These are phyloP conservation scores for Brachyhypopomus occidentalis DNA, from an alignment of 2,113 vertebrate species.

Conservation along the genomic window DNA sequence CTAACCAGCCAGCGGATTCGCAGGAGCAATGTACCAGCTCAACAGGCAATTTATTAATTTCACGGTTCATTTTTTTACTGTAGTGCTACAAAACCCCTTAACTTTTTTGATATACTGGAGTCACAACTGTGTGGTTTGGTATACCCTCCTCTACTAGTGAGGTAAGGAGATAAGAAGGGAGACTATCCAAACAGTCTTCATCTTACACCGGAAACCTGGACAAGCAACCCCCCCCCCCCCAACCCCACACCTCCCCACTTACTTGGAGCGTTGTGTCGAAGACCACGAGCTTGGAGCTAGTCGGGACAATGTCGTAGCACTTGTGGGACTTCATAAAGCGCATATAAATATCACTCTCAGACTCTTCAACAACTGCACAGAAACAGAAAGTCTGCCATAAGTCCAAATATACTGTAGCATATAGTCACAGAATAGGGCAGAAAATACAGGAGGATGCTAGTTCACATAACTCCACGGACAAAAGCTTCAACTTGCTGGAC, in stretches of 20 bases:
- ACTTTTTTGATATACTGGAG: too few species aligned
- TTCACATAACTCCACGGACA: neutral
- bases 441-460: constrained; percentile 7
- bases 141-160: too few species aligned
- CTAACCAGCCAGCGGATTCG: too few species aligned
- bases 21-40: too few species aligned
- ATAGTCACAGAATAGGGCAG: neutral
- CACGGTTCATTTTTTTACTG: too few species aligned
- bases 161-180: too few species aligned
- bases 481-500: neutral
- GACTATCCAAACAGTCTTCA: neutral
- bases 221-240: neutral
- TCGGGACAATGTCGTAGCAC: constrained; percentile 98
- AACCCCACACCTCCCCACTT: constrained; percentile 56
- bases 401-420: neutral
- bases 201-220: neutral
- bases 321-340: constrained; percentile 98
- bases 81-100: too few species aligned
- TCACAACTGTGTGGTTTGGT: too few species aligned
- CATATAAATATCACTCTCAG: constrained; percentile 94
- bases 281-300: constrained; percentile 97
- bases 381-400: constrained; percentile 42
- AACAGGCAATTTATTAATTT: too few species aligned
- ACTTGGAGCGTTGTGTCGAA: constrained; percentile 94
- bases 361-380: constrained; percentile 81